Evolutionary conservation across 2,797 vertebrate genomes (phyloP).

Genomic region (Spea hammondii): DNA sequence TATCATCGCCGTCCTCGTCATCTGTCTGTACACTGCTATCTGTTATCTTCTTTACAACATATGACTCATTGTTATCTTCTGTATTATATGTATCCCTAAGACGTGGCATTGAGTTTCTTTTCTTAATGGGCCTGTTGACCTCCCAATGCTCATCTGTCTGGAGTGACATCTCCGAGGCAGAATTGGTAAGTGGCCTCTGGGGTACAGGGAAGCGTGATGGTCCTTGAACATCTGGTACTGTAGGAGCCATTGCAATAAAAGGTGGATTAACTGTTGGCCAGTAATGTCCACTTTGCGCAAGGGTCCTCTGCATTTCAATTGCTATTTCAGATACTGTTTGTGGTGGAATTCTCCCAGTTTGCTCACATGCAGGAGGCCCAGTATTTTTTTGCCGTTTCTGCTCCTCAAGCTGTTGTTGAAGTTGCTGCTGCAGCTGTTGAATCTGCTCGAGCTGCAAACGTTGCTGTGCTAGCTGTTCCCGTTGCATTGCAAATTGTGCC

Average conservation of each 20-base stretch:
- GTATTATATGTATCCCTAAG: conserved; percentile 85
- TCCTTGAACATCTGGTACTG: conserved; percentile 68
- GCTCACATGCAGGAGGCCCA: conserved; percentile 79
- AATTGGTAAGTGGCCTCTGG: conserved; percentile 86
- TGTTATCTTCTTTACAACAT: conserved; percentile 73
- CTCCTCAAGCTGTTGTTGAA: conserved; percentile 95
- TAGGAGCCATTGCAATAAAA: conserved; percentile 69
- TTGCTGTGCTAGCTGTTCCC: conserved; percentile 96
- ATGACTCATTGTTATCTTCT: conserved; percentile 72
- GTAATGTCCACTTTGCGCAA: conserved; percentile 85
- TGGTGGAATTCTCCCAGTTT: conserved; percentile 78
- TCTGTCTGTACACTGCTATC: conserved; percentile 98
- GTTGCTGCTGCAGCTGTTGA: conserved; percentile 95
- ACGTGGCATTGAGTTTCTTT: conserved; percentile 95
- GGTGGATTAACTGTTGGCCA: conserved; percentile 74
- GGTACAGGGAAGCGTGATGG: conserved; percentile 62
- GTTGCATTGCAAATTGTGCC: conserved; percentile 90
- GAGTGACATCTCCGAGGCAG: conserved; percentile 92
- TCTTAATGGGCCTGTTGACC: conserved; percentile 79
- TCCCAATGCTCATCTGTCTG: conserved; percentile 86
- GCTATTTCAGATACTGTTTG: conserved; percentile 66
- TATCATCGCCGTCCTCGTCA: conserved; percentile 91
- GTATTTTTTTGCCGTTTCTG: conserved; percentile 88
- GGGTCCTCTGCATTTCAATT: conserved; percentile 61
- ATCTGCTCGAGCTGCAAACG: conserved; percentile 96